Evolutionary conservation across 2,113 vertebrate genomes (phyloP), one percentile per base, ranked within the genome.

Genomic region (Scomber scombrus): DNA sequence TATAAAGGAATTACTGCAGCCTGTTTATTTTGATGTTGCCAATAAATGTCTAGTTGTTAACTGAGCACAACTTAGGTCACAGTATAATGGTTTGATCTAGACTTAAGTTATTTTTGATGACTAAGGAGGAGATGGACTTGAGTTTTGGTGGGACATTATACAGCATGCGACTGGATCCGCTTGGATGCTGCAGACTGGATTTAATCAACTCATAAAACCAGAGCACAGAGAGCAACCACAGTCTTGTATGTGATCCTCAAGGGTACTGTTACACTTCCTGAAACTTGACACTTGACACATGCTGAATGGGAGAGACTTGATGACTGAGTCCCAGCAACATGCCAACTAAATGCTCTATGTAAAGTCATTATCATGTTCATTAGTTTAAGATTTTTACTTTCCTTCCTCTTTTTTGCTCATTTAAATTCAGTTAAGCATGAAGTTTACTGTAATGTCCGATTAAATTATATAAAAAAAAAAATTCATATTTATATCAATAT

Each of bases 201-300:
- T 81, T 84, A 80, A 82, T 88, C 66, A 73, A 16, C 68, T 82
- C 49, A 66, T 76, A 57, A 84, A 72, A 66, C 78, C 45, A 29
- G 34, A 40, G 34, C 34, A 71, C 54, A 55, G 15, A 80, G 46
- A 85, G 50, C n/a, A 89, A 81, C 21, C 56, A 84, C 60, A 84
- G 71, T 82, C 79, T 79, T 90, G 73, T 78, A 84, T 86, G 50
- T 46, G 23, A 77, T 85, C 60, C 23, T 69, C 50, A 60, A 71
- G 67, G 80, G 84, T 70, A 26, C 68, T 80, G 60, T 74, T 71
- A 51, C 57, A 81, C 85, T 84, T 88, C 89, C 73, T 88, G 81
- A 85, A 85, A 86, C 55, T 5, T 77, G 79, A 82, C 67, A 87
- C 75, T 71, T 85, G 75, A 85, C 83, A 81, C 80, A 79, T 81